Percentiles rank a stretch among this genome's conserved stretches.
These are phyloP conservation scores for Pelobates cultripes DNA, from an alignment of 2,797 vertebrate genomes.

Conservation along the genomic window DNA sequence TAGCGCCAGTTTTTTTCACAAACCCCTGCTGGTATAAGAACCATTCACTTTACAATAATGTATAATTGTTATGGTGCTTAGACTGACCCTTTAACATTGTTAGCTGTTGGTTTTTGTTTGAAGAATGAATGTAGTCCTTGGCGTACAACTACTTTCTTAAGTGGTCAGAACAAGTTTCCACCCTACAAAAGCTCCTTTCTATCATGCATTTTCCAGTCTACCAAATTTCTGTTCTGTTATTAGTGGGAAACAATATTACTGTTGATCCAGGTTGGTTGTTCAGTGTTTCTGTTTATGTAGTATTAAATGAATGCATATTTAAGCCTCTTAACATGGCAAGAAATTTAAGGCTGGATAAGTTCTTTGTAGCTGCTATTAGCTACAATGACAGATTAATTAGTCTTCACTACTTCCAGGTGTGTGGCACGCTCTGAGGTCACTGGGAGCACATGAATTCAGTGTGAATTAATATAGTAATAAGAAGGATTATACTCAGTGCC, in stretches of 20 bases:
- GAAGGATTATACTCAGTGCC: neutral
- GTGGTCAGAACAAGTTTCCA: no score
- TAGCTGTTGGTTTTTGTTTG: no score
- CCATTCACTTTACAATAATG: no score
- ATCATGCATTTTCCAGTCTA: no score
- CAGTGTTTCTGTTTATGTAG: slow-evolving; percentile 21
- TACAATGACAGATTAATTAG: slow-evolving; percentile 78
- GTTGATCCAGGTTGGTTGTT: neutral
- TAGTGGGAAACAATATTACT: neutral
- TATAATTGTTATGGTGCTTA: no score
- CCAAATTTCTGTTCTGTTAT: neutral
- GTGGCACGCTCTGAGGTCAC: slow-evolving; percentile 75
- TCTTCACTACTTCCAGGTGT: slow-evolving; percentile 78
- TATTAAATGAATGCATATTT: neutral
- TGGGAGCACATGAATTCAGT: slow-evolving; percentile 47
- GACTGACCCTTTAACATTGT: no score
- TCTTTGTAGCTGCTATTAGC: slow-evolving; percentile 74
- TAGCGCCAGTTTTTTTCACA: no score
- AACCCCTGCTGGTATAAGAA: no score
- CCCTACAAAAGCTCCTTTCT: no score
- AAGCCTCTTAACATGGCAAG: neutral
- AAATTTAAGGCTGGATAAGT: slow-evolving; percentile 39
- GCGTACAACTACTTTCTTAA: no score
- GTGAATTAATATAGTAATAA: slow-evolving; percentile 8
- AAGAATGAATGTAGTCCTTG: no score